Evolutionary conservation across 2,888 invertebrate genomes (phyloP).

Genomic region (Lycaena phlaeas): DNA sequence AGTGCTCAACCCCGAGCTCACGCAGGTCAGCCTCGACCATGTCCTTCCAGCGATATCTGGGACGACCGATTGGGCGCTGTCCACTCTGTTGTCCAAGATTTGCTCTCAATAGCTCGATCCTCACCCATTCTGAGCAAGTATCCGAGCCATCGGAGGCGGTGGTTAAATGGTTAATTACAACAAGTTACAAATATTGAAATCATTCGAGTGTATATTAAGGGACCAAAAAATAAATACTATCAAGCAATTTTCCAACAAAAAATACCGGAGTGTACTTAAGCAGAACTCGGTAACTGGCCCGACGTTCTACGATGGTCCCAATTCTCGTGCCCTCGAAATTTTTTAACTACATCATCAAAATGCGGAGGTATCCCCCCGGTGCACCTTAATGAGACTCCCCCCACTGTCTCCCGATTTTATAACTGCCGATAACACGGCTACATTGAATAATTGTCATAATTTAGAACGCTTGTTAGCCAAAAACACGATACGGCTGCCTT

Average conservation of each 20-base stretch:
- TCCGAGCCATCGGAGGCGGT: too few species aligned
- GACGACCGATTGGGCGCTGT: too few species aligned
- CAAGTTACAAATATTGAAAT: neutral
- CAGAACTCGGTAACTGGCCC: slow-evolving; percentile 19
- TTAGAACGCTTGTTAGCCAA: slow-evolving; percentile 60
- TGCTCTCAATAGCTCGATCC: too few species aligned
- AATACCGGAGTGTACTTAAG: slow-evolving; percentile 15
- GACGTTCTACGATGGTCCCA: slow-evolving; percentile 16
- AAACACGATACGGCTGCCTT: slow-evolving; percentile 49
- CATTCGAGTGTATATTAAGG: too few species aligned
- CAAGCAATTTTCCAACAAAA: slow-evolving; percentile 11
- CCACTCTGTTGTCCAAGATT: too few species aligned
- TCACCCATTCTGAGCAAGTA: too few species aligned
- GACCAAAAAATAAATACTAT: slow-evolving; percentile 1
- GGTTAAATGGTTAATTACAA: neutral
- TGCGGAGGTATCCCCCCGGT: slow-evolving; percentile 23
- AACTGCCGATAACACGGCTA: slow-evolving; percentile 62
- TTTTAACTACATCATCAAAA: slow-evolving; percentile 29
- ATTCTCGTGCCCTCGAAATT: slow-evolving; percentile 25
- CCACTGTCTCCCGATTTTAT: slow-evolving; percentile 51
- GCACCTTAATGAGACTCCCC: slow-evolving; percentile 52
- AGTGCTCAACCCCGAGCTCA: too few species aligned
- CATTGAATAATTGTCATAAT: slow-evolving; percentile 72
- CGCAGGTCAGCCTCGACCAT: too few species aligned
- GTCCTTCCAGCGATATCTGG: too few species aligned